Base-by-base conservation (phyloP, 1,140 invertebrate genomes). In the Hormaphis cornu region DNA sequence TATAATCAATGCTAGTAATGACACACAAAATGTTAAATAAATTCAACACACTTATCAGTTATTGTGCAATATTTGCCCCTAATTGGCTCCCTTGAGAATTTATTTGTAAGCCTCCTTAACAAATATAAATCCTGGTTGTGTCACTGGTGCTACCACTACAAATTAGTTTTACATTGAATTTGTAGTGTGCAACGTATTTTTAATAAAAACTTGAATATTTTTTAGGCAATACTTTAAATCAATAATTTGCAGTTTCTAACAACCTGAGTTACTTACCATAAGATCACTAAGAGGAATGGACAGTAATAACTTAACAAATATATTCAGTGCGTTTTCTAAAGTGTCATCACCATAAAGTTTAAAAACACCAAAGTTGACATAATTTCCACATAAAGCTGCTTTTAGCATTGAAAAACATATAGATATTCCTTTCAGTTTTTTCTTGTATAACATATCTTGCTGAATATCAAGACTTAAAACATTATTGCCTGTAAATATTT, bases 361-460 rank as follows among this genome's bases (percentile, higher is more conserved):
- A 78, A 98, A 97, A 0, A 98, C 95, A 48, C 95, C 95, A 80
- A 98, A 98, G 79, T 98, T 98, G 9, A 98, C 93, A 80, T 98
- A 98, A 78, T 89, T 94, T 24, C 96, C 96, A 79, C 93, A 95
- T 7, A 98, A 82, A 12, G 95, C 92, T 74, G 93, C 90, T 81
- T 97, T 97, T 71, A 99, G 81, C 86, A 98, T 98, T 59, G 90
- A 88, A 81, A 98, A 98, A 81, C 95, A 97, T 73, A 98, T 88
- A n/a, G 94, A 96, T 73, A 98, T 94, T 44, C 96, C 96, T 80
- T 99, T 99, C 37, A 98, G 80, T 78, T 96, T 96, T 81, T 96
- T 85, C 12, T 92, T 86, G 81, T 99, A 99, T 72, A 94, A 87
- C 76, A 95, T 89, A 76, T 97, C 93, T 79, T 95, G 95, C 69